phyloP scores from a whole-genome alignment of 2,113 vertebrate genomes.

The Rhipidura dahli region DNA sequence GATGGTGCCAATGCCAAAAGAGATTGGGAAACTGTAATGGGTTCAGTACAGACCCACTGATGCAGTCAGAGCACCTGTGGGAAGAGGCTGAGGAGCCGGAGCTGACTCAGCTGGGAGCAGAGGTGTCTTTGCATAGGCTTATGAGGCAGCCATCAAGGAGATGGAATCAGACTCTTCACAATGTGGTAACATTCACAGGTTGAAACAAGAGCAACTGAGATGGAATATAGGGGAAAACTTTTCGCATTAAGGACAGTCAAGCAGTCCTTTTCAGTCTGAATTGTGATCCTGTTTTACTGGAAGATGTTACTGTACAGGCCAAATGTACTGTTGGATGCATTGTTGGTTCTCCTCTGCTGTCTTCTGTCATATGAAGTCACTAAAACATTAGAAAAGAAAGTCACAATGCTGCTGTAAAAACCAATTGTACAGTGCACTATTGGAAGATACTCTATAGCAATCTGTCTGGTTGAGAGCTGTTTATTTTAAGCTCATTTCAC shows the following conservation, averaged over 20 bases:
- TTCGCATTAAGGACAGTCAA: background rate
- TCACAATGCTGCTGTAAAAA: background rate
- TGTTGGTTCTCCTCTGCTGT: background rate
- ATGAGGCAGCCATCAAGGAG: background rate
- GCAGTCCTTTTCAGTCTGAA: background rate
- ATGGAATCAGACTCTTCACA: background rate
- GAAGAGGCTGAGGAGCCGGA: background rate
- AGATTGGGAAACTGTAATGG: background rate
- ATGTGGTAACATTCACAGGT: background rate
- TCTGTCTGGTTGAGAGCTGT: background rate
- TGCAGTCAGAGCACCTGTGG: background rate
- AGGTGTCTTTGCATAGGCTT: accelerated
- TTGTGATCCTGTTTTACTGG: background rate
- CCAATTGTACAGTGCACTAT: background rate
- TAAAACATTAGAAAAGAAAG: background rate
- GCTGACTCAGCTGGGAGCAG: background rate
- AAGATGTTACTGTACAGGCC: background rate
- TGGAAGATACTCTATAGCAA: background rate
- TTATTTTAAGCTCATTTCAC: background rate
- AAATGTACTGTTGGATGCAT: background rate
- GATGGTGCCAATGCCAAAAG: background rate
- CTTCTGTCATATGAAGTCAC: background rate
- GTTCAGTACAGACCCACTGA: background rate
- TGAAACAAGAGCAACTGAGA: background rate
- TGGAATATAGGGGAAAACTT: background rate